Percentiles rank a stretch among this genome's conserved stretches.
Evolutionary conservation across 2,797 vertebrate genomes (phyloP).

Genomic region (Chloroceryle inda): DNA sequence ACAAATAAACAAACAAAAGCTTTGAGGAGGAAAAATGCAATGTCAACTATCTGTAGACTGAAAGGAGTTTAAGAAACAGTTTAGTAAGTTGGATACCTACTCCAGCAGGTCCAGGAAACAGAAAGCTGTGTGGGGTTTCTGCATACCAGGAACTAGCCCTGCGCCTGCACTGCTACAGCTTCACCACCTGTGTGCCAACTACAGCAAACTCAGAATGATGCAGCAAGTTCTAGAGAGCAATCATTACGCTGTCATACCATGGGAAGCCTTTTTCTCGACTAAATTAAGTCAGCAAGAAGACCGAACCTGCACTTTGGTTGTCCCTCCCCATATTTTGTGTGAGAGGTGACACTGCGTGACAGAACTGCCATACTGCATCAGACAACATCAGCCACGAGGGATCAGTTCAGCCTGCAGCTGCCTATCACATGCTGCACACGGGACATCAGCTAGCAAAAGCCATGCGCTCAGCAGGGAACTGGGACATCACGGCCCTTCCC

Average conservation of each 20-base stretch:
- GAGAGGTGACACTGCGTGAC: background rate
- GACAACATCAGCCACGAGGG: background rate
- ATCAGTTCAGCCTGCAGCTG: background rate
- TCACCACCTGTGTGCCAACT: background rate
- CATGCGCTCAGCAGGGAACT: background rate
- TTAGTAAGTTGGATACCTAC: background rate
- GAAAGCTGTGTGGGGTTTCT: background rate
- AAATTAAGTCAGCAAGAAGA: background rate
- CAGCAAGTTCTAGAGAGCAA: background rate
- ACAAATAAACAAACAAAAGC: background rate
- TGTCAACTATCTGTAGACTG: background rate
- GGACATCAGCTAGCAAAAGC: background rate
- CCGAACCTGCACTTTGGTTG: background rate
- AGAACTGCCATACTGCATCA: accelerated
- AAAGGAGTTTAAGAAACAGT: background rate
- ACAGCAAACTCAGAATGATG: background rate
- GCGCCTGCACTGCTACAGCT: background rate
- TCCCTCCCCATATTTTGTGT: background rate
- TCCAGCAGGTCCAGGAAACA: background rate
- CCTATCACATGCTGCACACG: background rate
- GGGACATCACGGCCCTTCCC: background rate
- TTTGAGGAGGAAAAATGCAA: background rate
- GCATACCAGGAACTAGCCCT: background rate
- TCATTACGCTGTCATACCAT: background rate
- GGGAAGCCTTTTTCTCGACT: background rate